Conservation (phyloP, 2,888 invertebrate species). For the Choreutis nemorana region DNA sequence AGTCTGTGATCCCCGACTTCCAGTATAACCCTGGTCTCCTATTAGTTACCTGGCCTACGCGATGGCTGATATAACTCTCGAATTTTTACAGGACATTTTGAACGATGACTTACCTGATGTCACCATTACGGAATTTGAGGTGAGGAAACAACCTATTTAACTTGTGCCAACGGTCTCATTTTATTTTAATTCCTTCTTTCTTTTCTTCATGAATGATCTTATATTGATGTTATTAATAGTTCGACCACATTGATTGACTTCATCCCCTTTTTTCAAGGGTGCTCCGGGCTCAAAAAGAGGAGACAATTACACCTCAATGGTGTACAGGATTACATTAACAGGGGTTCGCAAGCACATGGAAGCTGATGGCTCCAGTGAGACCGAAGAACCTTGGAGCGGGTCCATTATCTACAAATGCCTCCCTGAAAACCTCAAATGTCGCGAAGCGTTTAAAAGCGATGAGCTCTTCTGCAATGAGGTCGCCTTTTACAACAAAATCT, state of each 20-base stretch:
- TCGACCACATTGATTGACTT: neutral
- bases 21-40: constrained; percentile 5
- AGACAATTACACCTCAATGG: constrained; percentile 78
- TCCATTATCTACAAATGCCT: constrained; percentile 76
- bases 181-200: neutral
- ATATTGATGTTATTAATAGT: neutral
- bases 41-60: constrained; percentile 4
- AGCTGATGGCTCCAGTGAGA: constrained; percentile 28
- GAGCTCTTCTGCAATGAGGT: constrained; percentile 76
- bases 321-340: constrained; percentile 70
- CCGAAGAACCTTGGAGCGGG: constrained; percentile 66
- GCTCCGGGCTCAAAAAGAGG: constrained; percentile 76
- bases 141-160: constrained; percentile 17
- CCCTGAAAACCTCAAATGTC: constrained; percentile 68
- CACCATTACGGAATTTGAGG: constrained; percentile 62
- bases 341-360: constrained; percentile 44
- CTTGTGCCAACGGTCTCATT: neutral
- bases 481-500: constrained; percentile 74
- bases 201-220: neutral
- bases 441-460: constrained; percentile 78
- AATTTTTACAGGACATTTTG: constrained; percentile 62
- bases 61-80: constrained; percentile 57
- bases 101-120: constrained; percentile 65
- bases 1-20: too few relatives aligned
- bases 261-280: constrained; percentile 39